Evolutionary conservation across 2,888 invertebrate species (phyloP).

Genomic region (Invenusta paracnida): DNA sequence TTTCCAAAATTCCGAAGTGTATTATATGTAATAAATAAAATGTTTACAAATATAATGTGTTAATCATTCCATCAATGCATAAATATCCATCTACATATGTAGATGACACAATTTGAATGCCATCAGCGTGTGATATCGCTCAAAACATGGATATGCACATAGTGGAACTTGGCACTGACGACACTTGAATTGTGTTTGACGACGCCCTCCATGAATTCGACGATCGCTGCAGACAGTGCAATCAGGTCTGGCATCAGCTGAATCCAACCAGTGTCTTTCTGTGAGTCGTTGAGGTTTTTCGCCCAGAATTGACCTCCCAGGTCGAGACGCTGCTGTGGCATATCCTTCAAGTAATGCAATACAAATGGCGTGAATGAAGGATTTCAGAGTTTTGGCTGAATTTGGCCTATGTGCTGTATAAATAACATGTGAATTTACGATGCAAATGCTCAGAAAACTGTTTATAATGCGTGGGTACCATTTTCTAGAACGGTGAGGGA

Average conservation of each 20-base stretch:
- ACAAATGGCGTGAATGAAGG: constrained; percentile 8
- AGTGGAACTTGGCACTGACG: constrained; percentile 14
- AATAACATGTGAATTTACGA: neutral
- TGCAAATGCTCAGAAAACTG: constrained; percentile 19
- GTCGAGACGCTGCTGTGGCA: constrained; percentile 2
- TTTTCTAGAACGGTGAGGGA: neutral
- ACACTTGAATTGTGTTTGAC: constrained; percentile 21
- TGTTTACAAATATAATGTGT: no score
- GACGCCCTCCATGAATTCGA: neutral
- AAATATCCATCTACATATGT: neutral
- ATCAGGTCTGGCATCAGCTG: constrained; percentile 23
- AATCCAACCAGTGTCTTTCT: neutral
- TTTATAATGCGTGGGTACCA: neutral
- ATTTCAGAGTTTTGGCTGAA: neutral
- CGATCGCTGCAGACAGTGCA: constrained; percentile 12
- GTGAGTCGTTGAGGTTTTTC: neutral
- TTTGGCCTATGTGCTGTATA: neutral
- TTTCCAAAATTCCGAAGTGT: no score
- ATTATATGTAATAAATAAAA: no score
- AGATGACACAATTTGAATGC: constrained; percentile 24
- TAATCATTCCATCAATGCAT: no score
- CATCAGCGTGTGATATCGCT: constrained; percentile 16
- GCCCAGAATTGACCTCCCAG: neutral
- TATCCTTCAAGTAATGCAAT: neutral
- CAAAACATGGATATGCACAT: constrained; percentile 26